phyloP scores from a whole-genome alignment of 2,113 vertebrate genomes.

The Perognathus longimembris region DNA sequence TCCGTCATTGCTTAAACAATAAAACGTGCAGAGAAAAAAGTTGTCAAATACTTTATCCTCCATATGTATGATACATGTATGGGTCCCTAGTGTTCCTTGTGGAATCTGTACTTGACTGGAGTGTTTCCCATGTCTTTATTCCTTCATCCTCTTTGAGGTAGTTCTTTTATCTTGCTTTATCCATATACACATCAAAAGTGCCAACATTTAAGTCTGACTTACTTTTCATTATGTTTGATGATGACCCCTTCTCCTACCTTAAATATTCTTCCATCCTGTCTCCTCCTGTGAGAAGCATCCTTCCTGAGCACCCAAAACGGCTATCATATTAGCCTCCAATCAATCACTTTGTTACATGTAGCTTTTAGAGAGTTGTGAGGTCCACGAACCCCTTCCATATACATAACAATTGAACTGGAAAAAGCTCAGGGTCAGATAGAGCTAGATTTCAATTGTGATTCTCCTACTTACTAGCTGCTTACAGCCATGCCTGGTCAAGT shows the following conservation, averaged over 20 bases:
- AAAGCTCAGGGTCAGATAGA: not conserved
- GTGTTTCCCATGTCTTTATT: not conserved
- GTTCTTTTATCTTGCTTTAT: not conserved
- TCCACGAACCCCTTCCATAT: not conserved
- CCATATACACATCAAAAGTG: not conserved
- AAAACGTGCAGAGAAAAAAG: constrained; percentile 1
- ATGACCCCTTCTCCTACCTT: not conserved
- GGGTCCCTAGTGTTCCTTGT: not conserved
- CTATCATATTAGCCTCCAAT: not conserved
- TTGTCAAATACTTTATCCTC: not conserved
- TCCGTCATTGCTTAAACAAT: not conserved
- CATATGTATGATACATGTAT: not conserved
- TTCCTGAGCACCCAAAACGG: not conserved
- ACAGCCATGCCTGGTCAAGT: not conserved
- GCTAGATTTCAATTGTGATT: not conserved
- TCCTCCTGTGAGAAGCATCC: not conserved
- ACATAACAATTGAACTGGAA: not conserved
- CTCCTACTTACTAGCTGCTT: not conserved
- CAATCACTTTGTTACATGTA: not conserved
- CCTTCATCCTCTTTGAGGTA: not conserved
- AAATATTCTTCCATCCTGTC: not conserved
- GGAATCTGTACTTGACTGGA: not conserved
- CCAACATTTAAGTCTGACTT: not conserved
- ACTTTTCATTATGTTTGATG: not conserved
- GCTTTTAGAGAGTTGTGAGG: not conserved